Base-by-base conservation (phyloP, 2,797 vertebrate species). In the Novumbra hubbsi region DNA sequence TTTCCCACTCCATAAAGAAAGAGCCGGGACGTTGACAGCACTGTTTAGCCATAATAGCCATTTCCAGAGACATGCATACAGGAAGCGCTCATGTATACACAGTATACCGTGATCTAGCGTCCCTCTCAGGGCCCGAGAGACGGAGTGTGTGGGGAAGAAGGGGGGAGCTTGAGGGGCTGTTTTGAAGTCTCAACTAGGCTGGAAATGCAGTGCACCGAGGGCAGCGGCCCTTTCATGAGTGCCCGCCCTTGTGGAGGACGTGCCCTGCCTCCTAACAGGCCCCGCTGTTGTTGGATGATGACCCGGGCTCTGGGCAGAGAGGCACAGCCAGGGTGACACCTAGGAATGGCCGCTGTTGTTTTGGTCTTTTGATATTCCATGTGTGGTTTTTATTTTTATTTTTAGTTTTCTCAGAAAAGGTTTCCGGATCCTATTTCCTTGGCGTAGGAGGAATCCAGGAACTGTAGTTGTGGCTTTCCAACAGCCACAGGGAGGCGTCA, bases 181-280 rank as follows among this genome's bases (percentile, higher is more conserved):
- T 86, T 84, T 89, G 83, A 83, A 75, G 76, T 80, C 81, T 1
- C 24, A 16, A 32, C 50, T n/a, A 79, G 86, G 79, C 77, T 82
- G 74, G 79, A 68, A 79, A 77, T 83, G 64, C 69, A 77, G 72
- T 15, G 78, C 81, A 78, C 78, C 74, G 78, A 78, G 79, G 65
- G 65, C 55, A 24, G 55, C 21, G 4, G 55, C 7, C 83, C 81
- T 87, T 88, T 87, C 90, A 83, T 88, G 86, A 81, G 70, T 80
- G 83, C 60, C 75, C 88, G 83, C 84, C 65, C 85, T 87, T 78
- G 75, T 76, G 72, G 76, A 38, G 72, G 80, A 90, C 80, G 81
- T 90, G 90, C 71, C 57, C 14, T 52, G 88, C 71, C 68, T 41
- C 82, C 81, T 90, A 91, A 89, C 77, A 69, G 89, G 85, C 78